These are phyloP conservation scores for Cryptosula pallasiana DNA, from an alignment of 2,888 invertebrate species.

Conservation along the genomic window DNA sequence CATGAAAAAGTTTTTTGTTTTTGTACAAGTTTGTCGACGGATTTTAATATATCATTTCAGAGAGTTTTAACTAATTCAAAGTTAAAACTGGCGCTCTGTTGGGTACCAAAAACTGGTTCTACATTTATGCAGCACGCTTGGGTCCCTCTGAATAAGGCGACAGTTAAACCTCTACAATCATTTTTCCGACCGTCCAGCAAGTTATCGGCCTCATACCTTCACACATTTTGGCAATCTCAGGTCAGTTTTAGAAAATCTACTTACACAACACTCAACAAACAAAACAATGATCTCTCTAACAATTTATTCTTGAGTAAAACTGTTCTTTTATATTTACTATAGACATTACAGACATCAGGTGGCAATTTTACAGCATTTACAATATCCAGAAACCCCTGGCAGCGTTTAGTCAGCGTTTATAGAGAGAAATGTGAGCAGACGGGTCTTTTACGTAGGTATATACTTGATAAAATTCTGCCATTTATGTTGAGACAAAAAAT, in stretches of 20 bases:
- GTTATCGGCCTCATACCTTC: background rate
- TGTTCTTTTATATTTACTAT: too few relatives aligned
- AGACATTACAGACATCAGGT: background rate
- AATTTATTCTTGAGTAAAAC: too few relatives aligned
- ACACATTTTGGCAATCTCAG: background rate
- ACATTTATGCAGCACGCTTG: constrained; percentile 9
- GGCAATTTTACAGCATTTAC: background rate
- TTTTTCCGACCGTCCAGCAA: background rate
- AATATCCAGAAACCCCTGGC: constrained; percentile 2
- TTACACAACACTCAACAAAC: too few relatives aligned
- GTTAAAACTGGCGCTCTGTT: constrained; percentile 7
- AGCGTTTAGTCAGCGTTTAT: constrained; percentile 16
- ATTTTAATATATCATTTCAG: background rate
- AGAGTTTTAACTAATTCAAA: background rate
- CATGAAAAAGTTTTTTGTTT: background rate
- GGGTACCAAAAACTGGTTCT: constrained; percentile 3
- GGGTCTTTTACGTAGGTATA: background rate
- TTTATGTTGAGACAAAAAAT: too few relatives aligned
- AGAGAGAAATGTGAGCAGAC: constrained; percentile 12
- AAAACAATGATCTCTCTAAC: too few relatives aligned
- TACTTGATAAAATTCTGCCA: too few relatives aligned
- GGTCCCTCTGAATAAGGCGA: background rate
- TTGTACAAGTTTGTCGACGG: background rate
- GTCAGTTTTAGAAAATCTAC: too few relatives aligned
- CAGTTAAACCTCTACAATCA: background rate